Conservation (phyloP, 2,113 vertebrate genomes). For the Lathamus discolor region DNA sequence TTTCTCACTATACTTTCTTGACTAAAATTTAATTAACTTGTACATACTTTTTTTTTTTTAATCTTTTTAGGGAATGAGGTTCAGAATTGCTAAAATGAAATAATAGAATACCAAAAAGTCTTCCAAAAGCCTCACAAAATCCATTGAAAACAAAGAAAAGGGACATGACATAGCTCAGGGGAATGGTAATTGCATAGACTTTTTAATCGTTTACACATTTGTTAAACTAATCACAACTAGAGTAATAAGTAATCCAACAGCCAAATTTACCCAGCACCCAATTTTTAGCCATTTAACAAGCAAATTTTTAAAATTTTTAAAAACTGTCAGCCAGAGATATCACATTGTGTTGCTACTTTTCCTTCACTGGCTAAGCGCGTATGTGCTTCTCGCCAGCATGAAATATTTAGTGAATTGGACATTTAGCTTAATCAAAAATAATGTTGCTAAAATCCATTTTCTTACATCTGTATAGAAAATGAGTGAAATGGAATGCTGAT, state of each 20-base stretch:
- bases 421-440: background rate
- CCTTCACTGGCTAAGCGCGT: background rate
- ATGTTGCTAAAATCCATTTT: background rate
- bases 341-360: background rate
- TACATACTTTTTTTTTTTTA: background rate
- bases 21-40: slow-evolving; percentile 7
- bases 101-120: background rate
- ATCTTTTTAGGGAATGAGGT: background rate
- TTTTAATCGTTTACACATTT: background rate
- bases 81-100: background rate
- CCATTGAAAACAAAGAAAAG: background rate
- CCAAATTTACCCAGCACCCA: background rate
- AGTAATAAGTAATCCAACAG: background rate
- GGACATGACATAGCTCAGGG: background rate
- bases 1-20: background rate
- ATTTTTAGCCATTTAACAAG: background rate
- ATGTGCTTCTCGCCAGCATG: background rate
- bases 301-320: background rate
- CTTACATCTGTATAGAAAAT: background rate
- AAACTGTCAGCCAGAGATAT: background rate
- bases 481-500: background rate
- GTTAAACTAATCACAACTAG: background rate
- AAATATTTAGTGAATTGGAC: slow-evolving; percentile 20
- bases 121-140: background rate
- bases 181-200: background rate